Evolutionary conservation across 2,113 vertebrate genomes (phyloP).

Genomic region (Poecilia latipinna): DNA sequence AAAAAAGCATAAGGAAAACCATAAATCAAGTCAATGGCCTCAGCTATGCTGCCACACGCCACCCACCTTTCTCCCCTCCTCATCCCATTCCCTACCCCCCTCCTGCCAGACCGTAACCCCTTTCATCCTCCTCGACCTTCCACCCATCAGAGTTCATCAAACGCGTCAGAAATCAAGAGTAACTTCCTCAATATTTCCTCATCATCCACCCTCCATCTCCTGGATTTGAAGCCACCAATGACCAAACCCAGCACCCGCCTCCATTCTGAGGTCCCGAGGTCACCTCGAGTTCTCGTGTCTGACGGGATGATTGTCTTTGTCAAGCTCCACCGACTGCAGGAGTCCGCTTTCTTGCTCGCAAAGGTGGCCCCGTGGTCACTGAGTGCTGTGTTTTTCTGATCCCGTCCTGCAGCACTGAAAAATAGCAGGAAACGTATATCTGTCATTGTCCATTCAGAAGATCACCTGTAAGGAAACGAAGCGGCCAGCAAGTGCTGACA

Average conservation of each 20-base stretch:
- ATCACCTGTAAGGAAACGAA: conserved; percentile 85
- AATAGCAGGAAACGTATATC: conserved; percentile 84
- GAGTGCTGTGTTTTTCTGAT: conserved; percentile 71
- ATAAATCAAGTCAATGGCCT: conserved; percentile 72
- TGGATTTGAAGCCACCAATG: conserved; percentile 38
- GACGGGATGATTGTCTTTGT: conserved; percentile 58
- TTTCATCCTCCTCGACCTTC: conserved; percentile 70
- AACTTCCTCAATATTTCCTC: conserved; percentile 75
- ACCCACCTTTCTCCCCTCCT: conserved; percentile 10
- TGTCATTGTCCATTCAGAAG: conserved; percentile 83
- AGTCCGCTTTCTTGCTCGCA: conserved; percentile 31
- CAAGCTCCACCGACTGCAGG: conserved; percentile 54
- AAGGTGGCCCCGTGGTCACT: conserved; percentile 60
- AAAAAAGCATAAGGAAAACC: conserved; percentile 64
- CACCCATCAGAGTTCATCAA: conserved; percentile 71
- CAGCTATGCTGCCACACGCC: conserved; percentile 71
- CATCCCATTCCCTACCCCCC: conserved; percentile 16
- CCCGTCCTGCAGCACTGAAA: conserved; percentile 72
- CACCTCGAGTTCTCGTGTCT: conserved; percentile 48
- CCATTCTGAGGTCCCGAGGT: conserved; percentile 50
- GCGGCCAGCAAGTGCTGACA: conserved; percentile 82
- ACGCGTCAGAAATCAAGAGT: conserved; percentile 78
- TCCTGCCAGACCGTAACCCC: conserved; percentile 42
- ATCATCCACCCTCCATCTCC: conserved; percentile 37
- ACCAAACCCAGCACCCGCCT: conserved; percentile 29